phyloP scores from a whole-genome alignment of 1,140 invertebrate genomes.

The Papilio machaon region DNA sequence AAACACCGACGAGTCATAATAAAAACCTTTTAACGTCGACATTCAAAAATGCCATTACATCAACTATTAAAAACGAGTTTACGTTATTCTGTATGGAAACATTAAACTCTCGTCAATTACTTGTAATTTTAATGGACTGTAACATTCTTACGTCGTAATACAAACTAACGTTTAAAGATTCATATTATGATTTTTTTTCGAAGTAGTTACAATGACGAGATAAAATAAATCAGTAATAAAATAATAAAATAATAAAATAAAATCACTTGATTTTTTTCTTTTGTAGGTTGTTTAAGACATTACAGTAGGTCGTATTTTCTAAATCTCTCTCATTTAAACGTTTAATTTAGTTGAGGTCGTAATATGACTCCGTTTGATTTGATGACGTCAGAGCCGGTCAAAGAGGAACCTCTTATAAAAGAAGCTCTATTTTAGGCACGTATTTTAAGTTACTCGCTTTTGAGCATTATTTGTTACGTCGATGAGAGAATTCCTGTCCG shows the following conservation, averaged over 20 bases:
- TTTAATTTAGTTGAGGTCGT: conserved; percentile 26
- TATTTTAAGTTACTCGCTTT: conserved; percentile 31
- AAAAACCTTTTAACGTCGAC: conserved; percentile 31
- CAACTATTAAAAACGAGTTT: conserved; percentile 33
- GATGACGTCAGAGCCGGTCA: conserved; percentile 28
- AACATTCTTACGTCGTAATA: conserved; percentile 12
- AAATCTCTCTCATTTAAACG: conserved; percentile 2
- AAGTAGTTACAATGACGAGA: not conserved
- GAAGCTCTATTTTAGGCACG: conserved; percentile 36
- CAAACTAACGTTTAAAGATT: conserved; percentile 6
- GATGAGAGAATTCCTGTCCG: conserved; percentile 15
- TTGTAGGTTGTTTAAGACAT: too few species aligned
- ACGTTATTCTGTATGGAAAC: conserved; percentile 15
- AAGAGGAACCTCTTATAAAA: not conserved
- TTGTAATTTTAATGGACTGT: conserved; percentile 26
- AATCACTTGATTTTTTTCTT: too few species aligned
- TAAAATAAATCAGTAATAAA: too few species aligned
- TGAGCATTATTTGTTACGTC: conserved; percentile 18
- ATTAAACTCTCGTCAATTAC: conserved; percentile 26
- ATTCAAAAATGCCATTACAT: conserved; percentile 33
- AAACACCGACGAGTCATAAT: not conserved
- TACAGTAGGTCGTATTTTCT: too few species aligned
- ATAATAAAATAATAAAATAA: too few species aligned
- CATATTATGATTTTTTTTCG: not conserved
- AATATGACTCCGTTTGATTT: conserved; percentile 33